Conservation (phyloP, 1,140 invertebrate species). For the Teleogryllus occipitalis region DNA sequence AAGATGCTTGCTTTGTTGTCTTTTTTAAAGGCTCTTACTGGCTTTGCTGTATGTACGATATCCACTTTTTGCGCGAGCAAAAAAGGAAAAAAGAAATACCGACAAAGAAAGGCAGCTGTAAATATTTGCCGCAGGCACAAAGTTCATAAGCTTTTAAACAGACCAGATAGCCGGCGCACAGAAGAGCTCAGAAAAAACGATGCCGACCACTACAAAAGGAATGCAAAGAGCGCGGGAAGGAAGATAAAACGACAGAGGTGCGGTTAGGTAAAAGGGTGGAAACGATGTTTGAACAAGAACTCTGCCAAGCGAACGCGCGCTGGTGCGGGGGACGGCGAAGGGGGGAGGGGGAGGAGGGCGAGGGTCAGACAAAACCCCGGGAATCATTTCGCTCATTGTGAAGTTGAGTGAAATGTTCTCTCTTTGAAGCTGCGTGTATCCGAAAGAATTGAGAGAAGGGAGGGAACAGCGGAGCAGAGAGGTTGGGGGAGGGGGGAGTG, state of each 20-base stretch:
- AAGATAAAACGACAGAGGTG: not conserved
- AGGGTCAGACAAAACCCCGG: not conserved
- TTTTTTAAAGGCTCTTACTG: not conserved
- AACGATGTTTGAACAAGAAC: not conserved
- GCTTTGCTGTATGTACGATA: not conserved
- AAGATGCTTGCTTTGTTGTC: not conserved
- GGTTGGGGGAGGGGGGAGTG: not conserved
- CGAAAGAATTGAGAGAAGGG: not conserved
- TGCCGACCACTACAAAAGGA: not conserved
- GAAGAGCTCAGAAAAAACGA: slow-evolving; percentile 1
- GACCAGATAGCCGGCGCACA: not conserved
- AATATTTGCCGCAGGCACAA: not conserved
- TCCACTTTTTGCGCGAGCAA: not conserved
- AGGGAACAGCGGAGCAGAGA: not conserved
- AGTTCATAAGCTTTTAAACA: slow-evolving; percentile 5
- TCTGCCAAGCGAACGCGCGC: not conserved
- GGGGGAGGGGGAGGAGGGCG: not conserved
- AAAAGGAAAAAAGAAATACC: not conserved
- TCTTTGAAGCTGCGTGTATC: not conserved
- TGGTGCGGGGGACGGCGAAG: not conserved
- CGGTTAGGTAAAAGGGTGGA: not conserved
- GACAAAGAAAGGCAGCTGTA: not conserved
- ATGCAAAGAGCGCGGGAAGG: not conserved
- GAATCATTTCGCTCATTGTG: not conserved
- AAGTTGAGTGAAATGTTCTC: slow-evolving; percentile 4